phyloP scores from a whole-genome alignment of 1,140 invertebrate genomes.

The Cyclargus thomasi region DNA sequence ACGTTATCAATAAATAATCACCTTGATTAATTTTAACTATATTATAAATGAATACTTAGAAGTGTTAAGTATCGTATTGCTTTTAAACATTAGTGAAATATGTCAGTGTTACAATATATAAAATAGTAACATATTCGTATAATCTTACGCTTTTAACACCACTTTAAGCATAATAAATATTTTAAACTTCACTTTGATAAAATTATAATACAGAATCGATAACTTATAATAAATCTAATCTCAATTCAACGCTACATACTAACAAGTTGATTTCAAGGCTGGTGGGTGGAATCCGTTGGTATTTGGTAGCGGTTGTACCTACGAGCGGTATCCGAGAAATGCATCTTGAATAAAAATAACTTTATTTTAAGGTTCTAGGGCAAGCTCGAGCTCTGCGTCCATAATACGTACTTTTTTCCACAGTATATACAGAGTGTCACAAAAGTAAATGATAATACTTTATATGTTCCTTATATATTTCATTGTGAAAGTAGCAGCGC shows the following conservation, averaged over 20 bases:
- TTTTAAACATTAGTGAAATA: neutral
- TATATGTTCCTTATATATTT: too few relatives aligned
- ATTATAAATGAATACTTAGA: neutral
- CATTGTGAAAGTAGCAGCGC: too few relatives aligned
- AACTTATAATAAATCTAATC: constrained; percentile 9
- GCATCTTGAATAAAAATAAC: neutral
- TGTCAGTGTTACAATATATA: neutral
- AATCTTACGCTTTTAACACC: too few relatives aligned
- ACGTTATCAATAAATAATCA: too few relatives aligned
- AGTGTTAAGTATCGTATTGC: neutral
- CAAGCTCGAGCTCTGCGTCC: too few relatives aligned
- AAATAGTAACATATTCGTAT: neutral
- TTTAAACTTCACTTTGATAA: neutral
- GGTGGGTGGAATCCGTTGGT: neutral
- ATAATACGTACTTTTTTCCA: too few relatives aligned
- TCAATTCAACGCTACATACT: neutral
- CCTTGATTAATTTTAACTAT: too few relatives aligned
- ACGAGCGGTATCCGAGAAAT: neutral
- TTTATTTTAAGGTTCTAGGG: neutral
- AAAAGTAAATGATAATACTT: too few relatives aligned
- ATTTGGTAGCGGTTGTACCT: neutral
- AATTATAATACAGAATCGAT: neutral
- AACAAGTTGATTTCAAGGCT: constrained; percentile 1
- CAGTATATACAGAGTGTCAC: too few relatives aligned
- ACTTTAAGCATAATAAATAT: too few relatives aligned